Evolutionary conservation across 2,888 invertebrate genomes (phyloP), one percentile per base, ranked within the genome.

Genomic region (Philereme vetulata): DNA sequence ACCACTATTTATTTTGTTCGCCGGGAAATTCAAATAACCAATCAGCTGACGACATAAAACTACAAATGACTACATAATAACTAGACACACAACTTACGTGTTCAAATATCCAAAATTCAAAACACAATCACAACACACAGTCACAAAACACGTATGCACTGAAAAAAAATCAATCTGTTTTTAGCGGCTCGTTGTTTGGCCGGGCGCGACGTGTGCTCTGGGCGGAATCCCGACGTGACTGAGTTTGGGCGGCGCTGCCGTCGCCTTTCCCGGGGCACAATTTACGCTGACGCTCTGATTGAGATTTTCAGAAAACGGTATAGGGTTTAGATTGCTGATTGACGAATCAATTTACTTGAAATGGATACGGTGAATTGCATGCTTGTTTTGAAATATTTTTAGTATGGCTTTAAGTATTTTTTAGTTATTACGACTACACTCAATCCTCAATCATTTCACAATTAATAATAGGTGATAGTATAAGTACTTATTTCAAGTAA

Each of bases 91-190:
- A 10, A 62, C 65, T 67, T 56, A 60, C 56, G 51, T 62, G 38
- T 42, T 51, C 46, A 38, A 52, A 55, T 51, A 69, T 70, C 69
- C 70, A 56, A 64, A 42, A 35, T 52, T 48, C 36, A 55, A 45
- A 9, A 21, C 60, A 56, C 60, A 56, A 10, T 21, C 64, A 67
- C 64, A 54, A 60, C 63, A 61, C 62, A 66, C 64, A 60, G 33
- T 62, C 65, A 61, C 68, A 61, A 56, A 61, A 54, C 67, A 66
- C 64, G 51, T 46, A 52, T 52, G 56, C 69, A 70, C 67, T 58
- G 51, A 59, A 66, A 64, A 66, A 64, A 65, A 70, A 70, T 70
- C 70, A 67, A 70, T 70, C 45, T 65, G 64, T 65, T 65, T 67
- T 56, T 57, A 47, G 35, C 57, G 58, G 32, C 42, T 47, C 36